These are phyloP conservation scores for Lysandra bellargus DNA, from an alignment of 2,888 invertebrate species.

Conservation along the genomic window DNA sequence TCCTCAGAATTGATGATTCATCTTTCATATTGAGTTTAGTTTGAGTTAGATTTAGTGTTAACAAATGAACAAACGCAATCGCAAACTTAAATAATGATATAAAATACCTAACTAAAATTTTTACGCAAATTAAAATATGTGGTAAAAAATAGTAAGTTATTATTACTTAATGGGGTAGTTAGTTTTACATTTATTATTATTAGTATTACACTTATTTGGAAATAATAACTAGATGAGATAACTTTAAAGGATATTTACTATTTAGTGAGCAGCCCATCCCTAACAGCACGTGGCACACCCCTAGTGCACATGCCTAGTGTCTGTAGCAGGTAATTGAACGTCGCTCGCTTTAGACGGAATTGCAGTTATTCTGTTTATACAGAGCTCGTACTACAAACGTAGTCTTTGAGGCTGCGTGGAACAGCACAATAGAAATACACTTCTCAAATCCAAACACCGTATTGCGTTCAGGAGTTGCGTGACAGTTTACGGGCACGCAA, in stretches of 20 bases:
- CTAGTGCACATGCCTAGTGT: conserved; percentile 6
- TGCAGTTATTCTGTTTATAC: conserved; percentile 27
- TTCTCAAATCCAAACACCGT: conserved; percentile 10
- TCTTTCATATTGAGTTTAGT: neutral
- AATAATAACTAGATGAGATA: no score
- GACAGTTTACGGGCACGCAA: conserved; percentile 19
- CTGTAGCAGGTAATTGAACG: conserved; percentile 27
- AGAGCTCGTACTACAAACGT: conserved; percentile 5
- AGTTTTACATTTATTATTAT: no score
- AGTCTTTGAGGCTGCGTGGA: conserved; percentile 25
- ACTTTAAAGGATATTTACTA: neutral
- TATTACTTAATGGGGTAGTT: no score
- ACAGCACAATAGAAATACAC: conserved; percentile 13
- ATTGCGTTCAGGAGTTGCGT: conserved; percentile 8
- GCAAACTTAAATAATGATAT: no score
- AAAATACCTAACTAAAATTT: no score
- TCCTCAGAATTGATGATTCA: neutral
- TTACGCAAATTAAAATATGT: no score
- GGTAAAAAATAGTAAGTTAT: no score
- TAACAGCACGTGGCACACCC: neutral
- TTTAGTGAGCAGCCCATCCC: neutral
- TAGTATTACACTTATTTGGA: no score
- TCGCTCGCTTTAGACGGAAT: conserved; percentile 28
- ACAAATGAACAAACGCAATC: neutral
- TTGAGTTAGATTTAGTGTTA: neutral